Evolutionary conservation across 2,888 invertebrate genomes (phyloP), one percentile per base, ranked within the genome.

Genomic region (Drosophila eohydei): DNA sequence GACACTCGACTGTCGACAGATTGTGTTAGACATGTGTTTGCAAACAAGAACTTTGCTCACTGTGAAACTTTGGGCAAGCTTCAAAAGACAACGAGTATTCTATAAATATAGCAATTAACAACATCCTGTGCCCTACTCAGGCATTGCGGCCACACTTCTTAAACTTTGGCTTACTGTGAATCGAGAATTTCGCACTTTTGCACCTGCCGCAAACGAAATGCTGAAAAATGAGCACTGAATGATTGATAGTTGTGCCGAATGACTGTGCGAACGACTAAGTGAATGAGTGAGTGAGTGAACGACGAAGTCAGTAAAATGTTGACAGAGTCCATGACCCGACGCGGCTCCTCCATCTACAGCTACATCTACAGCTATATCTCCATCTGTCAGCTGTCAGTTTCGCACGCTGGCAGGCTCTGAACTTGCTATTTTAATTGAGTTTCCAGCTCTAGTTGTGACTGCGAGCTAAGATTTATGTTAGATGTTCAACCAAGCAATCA

Each of bases 391-490:
- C 74, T 83, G 87, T 88, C 83, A 88, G 87, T 63, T 73, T 80
- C 58, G 46, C 65, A 63, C 34, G 69, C 65, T 76, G 82, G 77
- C 89, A 82, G 80, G 56, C 60, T 74, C 64, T 88, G 83, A 88
- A 75, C 89, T 78, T 86, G 87, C 74, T 73, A 86, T 86, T 83
- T 83, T 83, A 83, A 83, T 83, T 88, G 89, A 83, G 83, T 83
- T 87, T 86, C 68, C 68, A 88, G 80, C 68, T 83, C 44, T 48
- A 54, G 66, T 71, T 69, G 48, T 51, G 54, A 65, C 51, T 48
- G 64, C 56, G 55, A 58, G 60, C 32, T 50, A 66, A 69, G 71
- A 70, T 81, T 78, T 74, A 71, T 72, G 73, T 38, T 55, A 43
- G 62, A 40, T 57, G 28, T 48, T 58, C 30, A 62, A n/a, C 71